A percentile compares a stretch with the other conserved stretches of the same genome.
Conservation (phyloP, 2,797 vertebrate species). For the Catamblyrhynchus diadema region DNA sequence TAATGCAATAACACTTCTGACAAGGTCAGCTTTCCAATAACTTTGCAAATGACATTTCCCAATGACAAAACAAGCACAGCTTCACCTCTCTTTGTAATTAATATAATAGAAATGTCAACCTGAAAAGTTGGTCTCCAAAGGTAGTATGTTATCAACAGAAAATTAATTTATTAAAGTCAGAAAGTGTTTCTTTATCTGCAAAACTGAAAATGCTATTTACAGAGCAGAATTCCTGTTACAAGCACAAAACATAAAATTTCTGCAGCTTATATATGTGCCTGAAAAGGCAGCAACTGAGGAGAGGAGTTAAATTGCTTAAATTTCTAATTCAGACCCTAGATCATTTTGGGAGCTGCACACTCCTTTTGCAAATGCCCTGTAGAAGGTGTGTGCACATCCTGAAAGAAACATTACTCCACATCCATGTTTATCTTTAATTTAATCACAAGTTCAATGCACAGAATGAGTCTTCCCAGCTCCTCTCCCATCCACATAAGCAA, state of each 20-base stretch:
- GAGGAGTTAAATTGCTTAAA: neutral
- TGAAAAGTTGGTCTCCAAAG: constrained; percentile 5
- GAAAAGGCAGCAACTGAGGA: neutral
- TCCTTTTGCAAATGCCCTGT: neutral
- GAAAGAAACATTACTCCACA: neutral
- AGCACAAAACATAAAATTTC: neutral
- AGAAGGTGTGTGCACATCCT: neutral
- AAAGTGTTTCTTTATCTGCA: neutral
- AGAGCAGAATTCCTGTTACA: neutral
- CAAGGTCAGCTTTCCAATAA: constrained; percentile 57
- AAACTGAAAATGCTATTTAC: neutral
- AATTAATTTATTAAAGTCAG: neutral
- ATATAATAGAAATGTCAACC: constrained; percentile 55
- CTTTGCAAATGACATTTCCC: constrained; percentile 57
- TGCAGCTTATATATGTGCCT: neutral
- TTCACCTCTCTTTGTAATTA: constrained; percentile 20
- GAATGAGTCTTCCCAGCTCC: neutral
- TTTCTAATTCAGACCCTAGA: neutral
- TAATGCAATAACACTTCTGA: constrained; percentile 57
- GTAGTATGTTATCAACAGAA: neutral
- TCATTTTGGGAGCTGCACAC: neutral
- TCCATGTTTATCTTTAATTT: neutral
- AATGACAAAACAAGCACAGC: constrained; percentile 14
- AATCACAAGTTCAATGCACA: neutral
- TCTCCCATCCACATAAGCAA: accelerated